Evolutionary conservation across 2,888 invertebrate genomes (phyloP).

Genomic region (Liodrosophila aerea): DNA sequence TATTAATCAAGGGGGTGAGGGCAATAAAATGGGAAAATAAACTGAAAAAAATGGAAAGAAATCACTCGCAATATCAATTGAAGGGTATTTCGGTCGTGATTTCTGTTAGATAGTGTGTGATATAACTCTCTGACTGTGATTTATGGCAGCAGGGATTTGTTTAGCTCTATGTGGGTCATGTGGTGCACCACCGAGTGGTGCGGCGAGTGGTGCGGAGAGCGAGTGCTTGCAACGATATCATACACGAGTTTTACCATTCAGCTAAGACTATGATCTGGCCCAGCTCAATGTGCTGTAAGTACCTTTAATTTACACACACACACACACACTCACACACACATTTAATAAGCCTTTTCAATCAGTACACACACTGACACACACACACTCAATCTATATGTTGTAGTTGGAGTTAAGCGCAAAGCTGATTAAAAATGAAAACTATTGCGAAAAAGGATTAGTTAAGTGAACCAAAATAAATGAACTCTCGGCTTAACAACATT

Average conservation of each 20-base stretch:
- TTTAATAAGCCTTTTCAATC: constrained; percentile 15
- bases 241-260: constrained; percentile 8
- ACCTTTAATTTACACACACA: constrained; percentile 1
- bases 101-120: constrained; percentile 40
- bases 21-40: too few relatives aligned
- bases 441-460: constrained; percentile 74
- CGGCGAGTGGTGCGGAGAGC: too few relatives aligned
- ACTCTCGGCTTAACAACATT: constrained; percentile 72
- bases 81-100: constrained; percentile 71
- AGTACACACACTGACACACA: neutral
- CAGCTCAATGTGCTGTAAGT: constrained; percentile 18
- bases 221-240: constrained; percentile 19
- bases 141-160: constrained; percentile 45
- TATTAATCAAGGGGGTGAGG: constrained; percentile 66
- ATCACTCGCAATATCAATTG: constrained; percentile 69
- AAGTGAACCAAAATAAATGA: constrained; percentile 78
- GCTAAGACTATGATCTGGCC: constrained; percentile 37
- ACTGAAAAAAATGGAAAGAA: constrained; percentile 28
- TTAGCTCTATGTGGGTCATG: constrained; percentile 59
- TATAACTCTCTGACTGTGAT: constrained; percentile 27
- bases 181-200: constrained; percentile 27
- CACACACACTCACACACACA: neutral
- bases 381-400: constrained; percentile 18
- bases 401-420: constrained; percentile 55
- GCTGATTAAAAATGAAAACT: constrained; percentile 75